Conservation (phyloP, 2,888 invertebrate species). For the Steromphala cineraria region DNA sequence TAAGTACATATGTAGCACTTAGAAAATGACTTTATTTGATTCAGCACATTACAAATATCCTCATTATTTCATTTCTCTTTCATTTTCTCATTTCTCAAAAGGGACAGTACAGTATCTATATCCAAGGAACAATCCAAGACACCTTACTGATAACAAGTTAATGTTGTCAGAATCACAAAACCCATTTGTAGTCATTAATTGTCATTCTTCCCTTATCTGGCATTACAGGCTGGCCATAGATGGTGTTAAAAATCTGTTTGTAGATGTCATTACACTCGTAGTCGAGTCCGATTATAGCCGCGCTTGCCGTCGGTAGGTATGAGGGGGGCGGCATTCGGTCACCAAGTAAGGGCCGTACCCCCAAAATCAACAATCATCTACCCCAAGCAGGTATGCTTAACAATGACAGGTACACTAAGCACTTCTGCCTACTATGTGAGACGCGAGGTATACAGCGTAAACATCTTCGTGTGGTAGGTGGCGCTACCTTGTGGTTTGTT, state of each 20-base stretch:
- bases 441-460: background rate
- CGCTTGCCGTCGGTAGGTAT: background rate
- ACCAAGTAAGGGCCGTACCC: constrained; percentile 15
- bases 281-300: background rate
- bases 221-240: background rate
- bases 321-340: background rate
- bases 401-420: constrained; percentile 21
- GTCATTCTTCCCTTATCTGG: background rate
- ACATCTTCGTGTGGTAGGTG: constrained; percentile 11
- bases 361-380: constrained; percentile 20
- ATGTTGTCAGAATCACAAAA: too few relatives aligned
- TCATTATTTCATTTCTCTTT: too few relatives aligned
- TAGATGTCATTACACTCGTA: background rate
- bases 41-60: too few relatives aligned
- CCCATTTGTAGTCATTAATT: background rate
- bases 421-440: background rate
- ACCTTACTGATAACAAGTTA: too few relatives aligned
- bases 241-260: constrained; percentile 19
- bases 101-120: too few relatives aligned
- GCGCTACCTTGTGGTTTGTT: background rate
- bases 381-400: constrained; percentile 13
- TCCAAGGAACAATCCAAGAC: too few relatives aligned
- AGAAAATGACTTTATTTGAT: too few relatives aligned
- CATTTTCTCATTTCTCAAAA: too few relatives aligned
- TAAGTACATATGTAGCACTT: too few relatives aligned